phyloP scores from a whole-genome alignment of 2,888 invertebrate species.

The Acanthosepion lycidas region DNA sequence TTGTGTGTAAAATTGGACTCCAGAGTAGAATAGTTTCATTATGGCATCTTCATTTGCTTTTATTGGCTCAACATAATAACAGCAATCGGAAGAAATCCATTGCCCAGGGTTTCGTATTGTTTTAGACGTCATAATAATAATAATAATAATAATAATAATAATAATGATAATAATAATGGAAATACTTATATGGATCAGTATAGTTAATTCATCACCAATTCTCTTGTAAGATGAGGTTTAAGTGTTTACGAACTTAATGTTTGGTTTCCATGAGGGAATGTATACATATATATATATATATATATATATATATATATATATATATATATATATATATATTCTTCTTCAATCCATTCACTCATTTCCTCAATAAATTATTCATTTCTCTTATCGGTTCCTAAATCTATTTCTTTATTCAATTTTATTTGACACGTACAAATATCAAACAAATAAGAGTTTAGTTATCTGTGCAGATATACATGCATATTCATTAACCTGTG shows the following conservation, averaged over 20 bases:
- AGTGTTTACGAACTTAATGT: background rate
- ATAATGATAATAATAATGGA: too few relatives aligned
- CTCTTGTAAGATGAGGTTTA: background rate
- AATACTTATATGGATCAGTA: background rate
- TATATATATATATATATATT: too few relatives aligned
- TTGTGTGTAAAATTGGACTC: background rate
- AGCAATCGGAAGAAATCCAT: background rate
- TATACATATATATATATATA: background rate
- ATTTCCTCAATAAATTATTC: background rate
- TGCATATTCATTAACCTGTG: too few relatives aligned
- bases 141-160: too few relatives aligned
- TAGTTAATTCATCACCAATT: background rate
- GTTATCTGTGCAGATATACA: too few relatives aligned
- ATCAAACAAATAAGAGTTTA: too few relatives aligned
- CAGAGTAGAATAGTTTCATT: too few relatives aligned
- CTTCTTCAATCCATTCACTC: background rate
- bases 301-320: too few relatives aligned
- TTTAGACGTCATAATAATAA: background rate
- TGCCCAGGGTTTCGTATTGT: background rate
- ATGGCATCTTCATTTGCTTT: too few relatives aligned
- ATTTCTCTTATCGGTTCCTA: background rate
- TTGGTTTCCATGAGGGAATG: background rate
- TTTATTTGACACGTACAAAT: too few relatives aligned
- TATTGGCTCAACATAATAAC: too few relatives aligned
- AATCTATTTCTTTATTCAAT: too few relatives aligned